phyloP scores from a whole-genome alignment of 2,888 invertebrate genomes.

The Amiota minor region DNA sequence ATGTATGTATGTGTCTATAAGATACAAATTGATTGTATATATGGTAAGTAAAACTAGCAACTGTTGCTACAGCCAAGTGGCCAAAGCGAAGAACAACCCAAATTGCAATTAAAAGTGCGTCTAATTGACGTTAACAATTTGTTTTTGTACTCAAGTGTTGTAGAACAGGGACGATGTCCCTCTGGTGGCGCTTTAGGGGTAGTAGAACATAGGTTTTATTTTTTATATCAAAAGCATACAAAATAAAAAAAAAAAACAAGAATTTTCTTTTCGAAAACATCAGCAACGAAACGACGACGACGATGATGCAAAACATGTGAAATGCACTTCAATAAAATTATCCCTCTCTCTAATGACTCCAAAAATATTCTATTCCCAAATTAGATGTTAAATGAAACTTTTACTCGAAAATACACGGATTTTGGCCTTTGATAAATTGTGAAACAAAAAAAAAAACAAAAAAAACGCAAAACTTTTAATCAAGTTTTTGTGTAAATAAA shows the following conservation, averaged over 20 bases:
- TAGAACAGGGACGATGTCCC: neutral
- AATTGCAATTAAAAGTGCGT: conserved; percentile 18
- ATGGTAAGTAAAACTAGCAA: neutral
- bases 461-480: neutral
- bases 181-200: too few relatives aligned
- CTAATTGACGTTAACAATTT: conserved; percentile 40
- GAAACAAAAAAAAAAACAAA: neutral
- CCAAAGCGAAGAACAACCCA: conserved; percentile 19
- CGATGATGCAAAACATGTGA: neutral
- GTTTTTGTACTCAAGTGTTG: neutral
- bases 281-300: conserved; percentile 2
- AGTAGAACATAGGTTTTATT: too few relatives aligned
- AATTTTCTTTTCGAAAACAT: neutral
- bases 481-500: neutral
- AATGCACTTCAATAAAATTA: conserved; percentile 10
- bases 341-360: conserved; percentile 14
- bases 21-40: neutral
- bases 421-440: conserved; percentile 19
- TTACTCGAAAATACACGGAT: conserved; percentile 4
- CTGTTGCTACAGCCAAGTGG: neutral
- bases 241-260: too few relatives aligned
- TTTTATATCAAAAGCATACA: too few relatives aligned
- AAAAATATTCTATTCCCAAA: conserved; percentile 24
- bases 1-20: neutral
- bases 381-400: conserved; percentile 33